phyloP scores from a whole-genome alignment of 1,140 invertebrate genomes.

The Pseudomyrmex concolor region DNA sequence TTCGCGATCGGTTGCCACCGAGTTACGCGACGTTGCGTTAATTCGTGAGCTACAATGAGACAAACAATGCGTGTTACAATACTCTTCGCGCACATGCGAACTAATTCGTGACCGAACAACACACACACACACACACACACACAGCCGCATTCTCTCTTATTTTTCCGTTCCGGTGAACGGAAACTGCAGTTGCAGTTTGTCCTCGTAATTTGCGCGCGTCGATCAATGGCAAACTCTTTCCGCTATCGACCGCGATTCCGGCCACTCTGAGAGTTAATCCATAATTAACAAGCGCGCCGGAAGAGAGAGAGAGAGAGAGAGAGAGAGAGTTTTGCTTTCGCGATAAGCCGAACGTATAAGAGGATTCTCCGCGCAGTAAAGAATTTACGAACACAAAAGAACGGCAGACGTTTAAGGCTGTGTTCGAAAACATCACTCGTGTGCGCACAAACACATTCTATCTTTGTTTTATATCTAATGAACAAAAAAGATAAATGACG shows the following conservation, averaged over 20 bases:
- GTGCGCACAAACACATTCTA: too few relatives aligned
- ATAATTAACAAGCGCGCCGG: slow-evolving; percentile 8
- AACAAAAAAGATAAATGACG: too few relatives aligned
- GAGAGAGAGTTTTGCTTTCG: background rate
- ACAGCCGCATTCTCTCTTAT: background rate
- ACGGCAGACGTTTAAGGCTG: background rate
- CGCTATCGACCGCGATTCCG: slow-evolving; percentile 5
- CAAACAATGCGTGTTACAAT: slow-evolving; percentile 40
- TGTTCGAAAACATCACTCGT: too few relatives aligned
- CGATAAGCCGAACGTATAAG: background rate
- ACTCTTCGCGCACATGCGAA: background rate
- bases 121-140: too few relatives aligned
- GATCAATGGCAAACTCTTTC: slow-evolving; percentile 23
- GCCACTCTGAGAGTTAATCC: slow-evolving; percentile 1
- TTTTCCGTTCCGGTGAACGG: background rate
- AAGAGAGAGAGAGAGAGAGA: too few relatives aligned
- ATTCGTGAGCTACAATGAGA: slow-evolving; percentile 35
- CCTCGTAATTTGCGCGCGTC: slow-evolving; percentile 19
- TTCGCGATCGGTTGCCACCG: background rate
- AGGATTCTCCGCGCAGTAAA: background rate
- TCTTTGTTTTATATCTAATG: too few relatives aligned
- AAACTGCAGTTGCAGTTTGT: slow-evolving; percentile 4
- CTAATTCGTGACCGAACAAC: slow-evolving; percentile 21
- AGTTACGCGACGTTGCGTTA: slow-evolving; percentile 24
- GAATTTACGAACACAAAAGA: background rate